A percentile compares a stretch with the other conserved stretches of the same genome.
Conservation (phyloP, 1,140 invertebrate genomes). For the Drosophila persimilis region DNA sequence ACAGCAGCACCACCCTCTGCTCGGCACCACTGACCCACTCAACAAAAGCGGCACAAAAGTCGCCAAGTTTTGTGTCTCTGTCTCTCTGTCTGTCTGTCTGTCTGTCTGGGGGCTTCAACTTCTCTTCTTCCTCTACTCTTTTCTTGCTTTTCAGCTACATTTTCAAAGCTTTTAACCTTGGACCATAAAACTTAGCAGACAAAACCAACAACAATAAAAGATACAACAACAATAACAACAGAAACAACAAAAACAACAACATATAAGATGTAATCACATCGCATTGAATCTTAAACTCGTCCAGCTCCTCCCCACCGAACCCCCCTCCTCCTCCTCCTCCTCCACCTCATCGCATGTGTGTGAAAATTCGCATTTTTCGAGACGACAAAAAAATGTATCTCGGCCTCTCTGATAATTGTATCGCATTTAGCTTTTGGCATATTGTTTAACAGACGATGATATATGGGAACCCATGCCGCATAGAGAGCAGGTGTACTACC, state of each 20-base stretch:
- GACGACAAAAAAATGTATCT: slow-evolving; percentile 51
- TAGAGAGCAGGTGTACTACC: slow-evolving; percentile 46
- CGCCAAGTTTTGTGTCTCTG: slow-evolving; percentile 61
- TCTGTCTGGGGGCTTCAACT: background rate
- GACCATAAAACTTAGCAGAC: slow-evolving; percentile 80
- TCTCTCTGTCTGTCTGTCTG: slow-evolving; percentile 28
- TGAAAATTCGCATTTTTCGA: slow-evolving; percentile 71
- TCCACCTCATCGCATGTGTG: slow-evolving; percentile 50
- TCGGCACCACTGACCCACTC: slow-evolving; percentile 23
- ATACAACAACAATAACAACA: slow-evolving; percentile 19
- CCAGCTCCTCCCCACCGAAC: background rate
- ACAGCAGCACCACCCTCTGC: slow-evolving; percentile 24
- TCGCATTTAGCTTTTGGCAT: slow-evolving; percentile 75
- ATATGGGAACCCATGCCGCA: slow-evolving; percentile 49
- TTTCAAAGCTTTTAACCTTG: slow-evolving; percentile 80
- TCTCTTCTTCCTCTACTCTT: slow-evolving; percentile 15
- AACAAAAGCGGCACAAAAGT: slow-evolving; percentile 68
- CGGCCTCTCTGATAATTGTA: slow-evolving; percentile 72
- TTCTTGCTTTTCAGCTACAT: slow-evolving; percentile 52
- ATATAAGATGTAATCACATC: slow-evolving; percentile 77
- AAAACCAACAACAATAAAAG: slow-evolving; percentile 45
- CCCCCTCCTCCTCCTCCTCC: background rate
- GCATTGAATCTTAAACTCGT: slow-evolving; percentile 72
- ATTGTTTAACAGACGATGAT: slow-evolving; percentile 72
- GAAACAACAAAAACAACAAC: slow-evolving; percentile 26